phyloP scores from a whole-genome alignment of 2,113 vertebrate genomes.

The Andinoacara biseriatus region DNA sequence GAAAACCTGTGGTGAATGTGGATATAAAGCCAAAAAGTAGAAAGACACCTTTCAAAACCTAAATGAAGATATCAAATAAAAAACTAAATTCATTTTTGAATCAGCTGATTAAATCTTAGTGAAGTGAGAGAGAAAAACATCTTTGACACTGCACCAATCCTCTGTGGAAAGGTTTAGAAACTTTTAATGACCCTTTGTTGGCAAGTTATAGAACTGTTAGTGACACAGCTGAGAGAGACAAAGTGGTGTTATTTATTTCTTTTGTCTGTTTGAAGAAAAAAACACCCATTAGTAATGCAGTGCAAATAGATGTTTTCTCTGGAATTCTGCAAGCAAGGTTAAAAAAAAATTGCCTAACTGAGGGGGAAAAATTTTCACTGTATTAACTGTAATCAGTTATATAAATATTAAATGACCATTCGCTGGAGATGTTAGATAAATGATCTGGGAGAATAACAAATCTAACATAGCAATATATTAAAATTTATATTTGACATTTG shows the following conservation, averaged over 20 bases:
- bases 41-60: constrained; percentile 1
- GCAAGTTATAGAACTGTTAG: constrained; percentile 59
- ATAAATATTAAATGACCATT: not conserved
- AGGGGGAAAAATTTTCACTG: no score
- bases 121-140: constrained; percentile 31
- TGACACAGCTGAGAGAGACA: constrained; percentile 42
- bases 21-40: not conserved
- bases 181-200: constrained; percentile 76
- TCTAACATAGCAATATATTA: constrained; percentile 40
- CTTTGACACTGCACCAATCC: constrained; percentile 1
- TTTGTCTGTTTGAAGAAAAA: constrained; percentile 6
- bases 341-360: no score
- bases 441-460: not conserved
- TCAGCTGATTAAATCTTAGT: constrained; percentile 44
- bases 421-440: not conserved
- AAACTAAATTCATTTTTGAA: not conserved
- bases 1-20: not conserved
- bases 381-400: not conserved
- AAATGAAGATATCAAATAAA: not conserved
- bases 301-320: constrained; percentile 32
- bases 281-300: constrained; percentile 24
- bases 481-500: not conserved
- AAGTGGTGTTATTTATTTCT: constrained; percentile 43
- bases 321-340: constrained; percentile 3
- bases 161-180: constrained; percentile 49